These are phyloP conservation scores for Drosophila emarginata DNA, from an alignment of 2,888 invertebrate genomes.

Conservation along the genomic window DNA sequence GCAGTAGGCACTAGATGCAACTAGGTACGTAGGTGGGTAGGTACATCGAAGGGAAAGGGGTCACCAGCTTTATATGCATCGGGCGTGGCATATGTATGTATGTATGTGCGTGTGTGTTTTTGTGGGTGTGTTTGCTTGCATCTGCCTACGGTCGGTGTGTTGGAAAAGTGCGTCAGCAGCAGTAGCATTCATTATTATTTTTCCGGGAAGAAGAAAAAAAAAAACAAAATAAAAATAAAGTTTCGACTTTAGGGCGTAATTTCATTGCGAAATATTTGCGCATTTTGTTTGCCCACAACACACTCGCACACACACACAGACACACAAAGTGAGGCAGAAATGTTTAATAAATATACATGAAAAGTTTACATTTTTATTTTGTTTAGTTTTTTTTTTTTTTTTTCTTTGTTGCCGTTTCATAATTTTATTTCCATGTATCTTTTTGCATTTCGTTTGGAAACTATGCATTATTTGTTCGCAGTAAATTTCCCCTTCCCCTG, in stretches of 20 bases:
- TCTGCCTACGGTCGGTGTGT: slow-evolving; percentile 6
- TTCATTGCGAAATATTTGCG: slow-evolving; percentile 69
- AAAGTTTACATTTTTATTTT: slow-evolving; percentile 64
- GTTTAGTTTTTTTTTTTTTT: slow-evolving; percentile 20
- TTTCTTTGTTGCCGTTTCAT: slow-evolving; percentile 12
- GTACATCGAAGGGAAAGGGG: not conserved
- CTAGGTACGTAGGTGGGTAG: not conserved
- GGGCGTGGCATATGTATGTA: slow-evolving; percentile 1
- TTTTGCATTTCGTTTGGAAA: slow-evolving; percentile 28
- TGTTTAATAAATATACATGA: slow-evolving; percentile 69
- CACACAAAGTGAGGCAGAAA: slow-evolving; percentile 33
- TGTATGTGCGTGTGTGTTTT: no score
- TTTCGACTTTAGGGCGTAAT: slow-evolving; percentile 73
- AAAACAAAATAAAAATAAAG: slow-evolving; percentile 43
- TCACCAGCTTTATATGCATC: not conserved
- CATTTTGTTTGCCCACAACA: slow-evolving; percentile 27
- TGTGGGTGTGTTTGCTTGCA: slow-evolving; percentile 1
- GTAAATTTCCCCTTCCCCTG: slow-evolving; percentile 36
- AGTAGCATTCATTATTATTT: slow-evolving; percentile 64
- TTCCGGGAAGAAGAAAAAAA: slow-evolving; percentile 23
- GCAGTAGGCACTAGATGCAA: slow-evolving; percentile 3
- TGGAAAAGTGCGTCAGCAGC: slow-evolving; percentile 17
- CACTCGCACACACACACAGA: slow-evolving; percentile 9
- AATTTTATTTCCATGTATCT: slow-evolving; percentile 7
- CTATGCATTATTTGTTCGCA: slow-evolving; percentile 54